Percentiles rank a stretch among this genome's conserved stretches.
Evolutionary conservation across 2,888 invertebrate genomes (phyloP).

Genomic region (Microplitis manilae): DNA sequence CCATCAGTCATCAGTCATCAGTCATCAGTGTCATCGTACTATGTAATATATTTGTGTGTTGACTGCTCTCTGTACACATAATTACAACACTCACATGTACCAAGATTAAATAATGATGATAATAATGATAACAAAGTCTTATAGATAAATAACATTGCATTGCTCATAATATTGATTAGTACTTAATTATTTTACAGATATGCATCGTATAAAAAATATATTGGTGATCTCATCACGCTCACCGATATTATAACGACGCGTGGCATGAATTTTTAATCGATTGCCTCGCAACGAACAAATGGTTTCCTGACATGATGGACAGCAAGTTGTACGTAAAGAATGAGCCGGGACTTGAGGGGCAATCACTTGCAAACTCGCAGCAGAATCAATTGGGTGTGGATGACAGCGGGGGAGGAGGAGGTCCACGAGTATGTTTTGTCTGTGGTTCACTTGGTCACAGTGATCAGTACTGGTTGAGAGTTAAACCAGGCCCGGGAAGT

Average conservation of each 20-base stretch:
- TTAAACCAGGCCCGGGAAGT: constrained; percentile 80
- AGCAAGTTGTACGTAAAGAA: constrained; percentile 81
- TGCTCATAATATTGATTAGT: not conserved
- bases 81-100: constrained; percentile 7
- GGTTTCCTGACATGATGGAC: constrained; percentile 73
- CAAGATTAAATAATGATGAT: not conserved
- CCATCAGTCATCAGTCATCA: constrained; percentile 49
- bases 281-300: constrained; percentile 51
- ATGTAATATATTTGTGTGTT: not conserved
- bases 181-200: constrained; percentile 51
- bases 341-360: constrained; percentile 76
- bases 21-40: constrained; percentile 27
- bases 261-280: constrained; percentile 35
- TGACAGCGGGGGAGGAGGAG: constrained; percentile 57
- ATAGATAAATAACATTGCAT: not conserved
- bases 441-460: constrained; percentile 82
- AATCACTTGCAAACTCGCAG: constrained; percentile 60
- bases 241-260: constrained; percentile 24
- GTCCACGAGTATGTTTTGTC: constrained; percentile 76
- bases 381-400: constrained; percentile 49
- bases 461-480: constrained; percentile 76
- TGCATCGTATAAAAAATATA: constrained; percentile 30
- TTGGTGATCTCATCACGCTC: constrained; percentile 27
- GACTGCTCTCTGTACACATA: constrained; percentile 9
- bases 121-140: not conserved